Conservation (phyloP, 2,113 vertebrate species). For the Sigmodon hispidus region DNA sequence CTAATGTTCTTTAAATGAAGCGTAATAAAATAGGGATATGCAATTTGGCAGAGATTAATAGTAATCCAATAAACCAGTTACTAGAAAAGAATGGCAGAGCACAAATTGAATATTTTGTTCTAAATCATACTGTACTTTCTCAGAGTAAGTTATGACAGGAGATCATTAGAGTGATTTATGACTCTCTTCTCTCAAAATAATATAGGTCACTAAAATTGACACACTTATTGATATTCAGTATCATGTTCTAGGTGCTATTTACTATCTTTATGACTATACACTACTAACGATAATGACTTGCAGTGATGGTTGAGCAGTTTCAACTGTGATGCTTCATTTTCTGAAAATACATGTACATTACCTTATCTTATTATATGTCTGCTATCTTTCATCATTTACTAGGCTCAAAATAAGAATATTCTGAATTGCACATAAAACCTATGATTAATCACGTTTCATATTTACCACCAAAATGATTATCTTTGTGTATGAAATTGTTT, state of each 20-base stretch:
- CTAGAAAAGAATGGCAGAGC: neutral
- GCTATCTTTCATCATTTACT: fast-evolving
- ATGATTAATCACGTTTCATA: neutral
- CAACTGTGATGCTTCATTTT: neutral
- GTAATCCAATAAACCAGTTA: neutral
- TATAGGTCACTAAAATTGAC: neutral
- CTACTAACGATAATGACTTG: neutral
- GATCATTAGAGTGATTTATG: neutral
- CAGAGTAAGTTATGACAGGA: neutral
- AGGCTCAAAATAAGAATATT: neutral
- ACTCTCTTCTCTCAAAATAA: neutral
- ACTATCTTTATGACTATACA: neutral
- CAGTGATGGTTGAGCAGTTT: neutral
- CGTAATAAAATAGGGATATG: neutral
- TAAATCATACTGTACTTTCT: neutral
- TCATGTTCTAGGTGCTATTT: neutral
- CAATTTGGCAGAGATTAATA: neutral
- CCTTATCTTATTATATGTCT: neutral
- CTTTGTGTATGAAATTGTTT: neutral
- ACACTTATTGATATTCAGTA: fast-evolving
- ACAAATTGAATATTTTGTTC: neutral
- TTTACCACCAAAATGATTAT: neutral
- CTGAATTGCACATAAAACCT: neutral
- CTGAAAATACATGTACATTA: neutral
- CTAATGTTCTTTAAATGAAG: neutral